Base-by-base conservation (phyloP, 2,888 invertebrate genomes). In the Choristoneura rosaceana region DNA sequence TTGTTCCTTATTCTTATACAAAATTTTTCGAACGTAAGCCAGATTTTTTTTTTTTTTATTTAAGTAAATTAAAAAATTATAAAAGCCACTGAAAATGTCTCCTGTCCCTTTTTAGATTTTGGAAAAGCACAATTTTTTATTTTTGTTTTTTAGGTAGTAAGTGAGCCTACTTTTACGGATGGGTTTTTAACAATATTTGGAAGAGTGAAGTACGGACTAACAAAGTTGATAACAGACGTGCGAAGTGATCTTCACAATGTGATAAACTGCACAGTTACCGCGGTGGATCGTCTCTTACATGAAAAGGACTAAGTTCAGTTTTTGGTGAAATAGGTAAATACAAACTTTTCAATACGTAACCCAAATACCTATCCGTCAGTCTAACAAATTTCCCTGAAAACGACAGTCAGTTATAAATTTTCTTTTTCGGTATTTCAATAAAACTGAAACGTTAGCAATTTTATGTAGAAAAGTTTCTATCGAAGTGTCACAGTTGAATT, bases 191-290 rank as follows among this genome's bases (percentile, higher is more conserved):
- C 75, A 45, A 77, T 81, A 67, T 75, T 76, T n/a, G 75, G 76
- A 58, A 80, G 75, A 61, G 64, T 82, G 17, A 78, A 80, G 73
- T 74, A 69, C 64, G 76, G 77, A 43, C 70, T 81, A 38, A 62
- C 68, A 38, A 78, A 77, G 66, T 69, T 81, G 66, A 70, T 82
- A 47, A 77, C 68, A 58, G 80, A 84, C 63, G 78, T 82, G 14
- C 77, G 77, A 76, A 74, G 74, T 10, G 81, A 81, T 71, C 41
- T 82, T 17, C 69, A 66, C 17, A 74, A 77, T 65, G 76, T 82
- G 58, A 62, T 79, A 0, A 77, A 78, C 43, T 77, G 73, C 69
- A 80, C 78, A 7, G 60, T 77, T 5, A 68, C 69, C 34, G 77
- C 79, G 15, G 77, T 79, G 43, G 74, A 77, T 52, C 71, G 74